Base-by-base conservation (phyloP, 2,113 vertebrate species). In the Grammomys surdaster region DNA sequence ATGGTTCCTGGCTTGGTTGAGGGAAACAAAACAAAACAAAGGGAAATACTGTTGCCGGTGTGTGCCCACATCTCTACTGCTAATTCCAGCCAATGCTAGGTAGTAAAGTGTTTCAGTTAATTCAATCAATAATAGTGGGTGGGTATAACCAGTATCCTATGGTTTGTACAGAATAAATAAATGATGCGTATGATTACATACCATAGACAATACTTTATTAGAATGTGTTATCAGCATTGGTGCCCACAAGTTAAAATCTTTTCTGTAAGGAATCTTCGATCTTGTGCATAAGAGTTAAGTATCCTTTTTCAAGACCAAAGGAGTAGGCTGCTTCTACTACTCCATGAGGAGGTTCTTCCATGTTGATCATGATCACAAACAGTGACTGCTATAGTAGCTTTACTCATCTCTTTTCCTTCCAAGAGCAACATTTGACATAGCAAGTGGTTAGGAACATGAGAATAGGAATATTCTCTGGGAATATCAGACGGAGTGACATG, bases 21-120 rank as follows among this genome's bases (percentile, higher is more conserved):
- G 7, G 81, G 28, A 92, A 80, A 80, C 24, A 82, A 97, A 92
- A 95, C 31, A 67, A 90, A 93, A 87, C 36, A 84, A 91, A 85
- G 63, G 73, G 73, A 93, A 90, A 67, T 36, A 81, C 13, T 26
- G 26, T 60, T 73, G 46, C 78, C 10, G 1, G 4, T 36, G 19
- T 58, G 26, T 26, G 76, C 0, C 48, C 48, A 88, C 6, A 5
- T n/a, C 48, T 86, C 93, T 56, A 76, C 95, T 7, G 16, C 69
- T 86, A 69, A 82, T 93, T 94, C 43, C 11, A 36, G 73, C 40
- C 28, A 95, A 58, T 3, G 43, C 10, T 84, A 58, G 36, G 16
- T 75, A 88, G 73, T 33, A 22, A 28, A 10, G 22, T 65, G 6
- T n/a, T 93, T 90, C 5, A 54, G 28, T 60, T 89, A 89, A 95